Conservation (phyloP, 2,888 invertebrate species). For the Noctuana brunneofusca region DNA sequence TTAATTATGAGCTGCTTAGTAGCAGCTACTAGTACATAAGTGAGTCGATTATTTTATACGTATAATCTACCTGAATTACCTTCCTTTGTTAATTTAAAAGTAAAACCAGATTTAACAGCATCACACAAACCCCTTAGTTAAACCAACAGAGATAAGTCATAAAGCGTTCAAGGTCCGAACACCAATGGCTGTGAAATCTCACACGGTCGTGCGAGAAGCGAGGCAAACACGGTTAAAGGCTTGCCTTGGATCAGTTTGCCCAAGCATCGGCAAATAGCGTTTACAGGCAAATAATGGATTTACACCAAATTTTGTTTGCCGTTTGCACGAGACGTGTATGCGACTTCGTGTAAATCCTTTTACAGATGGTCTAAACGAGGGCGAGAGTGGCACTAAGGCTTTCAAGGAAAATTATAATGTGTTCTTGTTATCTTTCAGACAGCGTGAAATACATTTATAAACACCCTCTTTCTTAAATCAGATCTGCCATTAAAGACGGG, state of each 20-base stretch:
- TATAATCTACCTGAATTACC: too few relatives aligned
- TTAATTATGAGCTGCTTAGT: too few relatives aligned
- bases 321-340: background rate
- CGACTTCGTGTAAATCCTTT: slow-evolving; percentile 10
- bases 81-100: too few relatives aligned
- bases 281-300: slow-evolving; percentile 29
- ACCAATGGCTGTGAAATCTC: slow-evolving; percentile 36
- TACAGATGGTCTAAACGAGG: background rate
- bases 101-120: too few relatives aligned
- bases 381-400: background rate
- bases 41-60: too few relatives aligned
- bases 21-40: too few relatives aligned
- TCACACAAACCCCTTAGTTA: too few relatives aligned
- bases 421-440: background rate
- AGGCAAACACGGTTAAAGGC: slow-evolving; percentile 6
- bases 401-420: background rate
- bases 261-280: slow-evolving; percentile 20
- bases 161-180: slow-evolving; percentile 33
- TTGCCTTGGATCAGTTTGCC: slow-evolving; percentile 25
- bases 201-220: slow-evolving; percentile 24
- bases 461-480: background rate
- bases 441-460: background rate
- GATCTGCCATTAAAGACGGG: too few relatives aligned
- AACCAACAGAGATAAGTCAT: too few relatives aligned
- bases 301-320: slow-evolving; percentile 10